A percentile compares a stretch with the other conserved stretches of the same genome.
Conservation (phyloP, 2,888 invertebrate genomes). For the Lasioglossum malachurum region DNA sequence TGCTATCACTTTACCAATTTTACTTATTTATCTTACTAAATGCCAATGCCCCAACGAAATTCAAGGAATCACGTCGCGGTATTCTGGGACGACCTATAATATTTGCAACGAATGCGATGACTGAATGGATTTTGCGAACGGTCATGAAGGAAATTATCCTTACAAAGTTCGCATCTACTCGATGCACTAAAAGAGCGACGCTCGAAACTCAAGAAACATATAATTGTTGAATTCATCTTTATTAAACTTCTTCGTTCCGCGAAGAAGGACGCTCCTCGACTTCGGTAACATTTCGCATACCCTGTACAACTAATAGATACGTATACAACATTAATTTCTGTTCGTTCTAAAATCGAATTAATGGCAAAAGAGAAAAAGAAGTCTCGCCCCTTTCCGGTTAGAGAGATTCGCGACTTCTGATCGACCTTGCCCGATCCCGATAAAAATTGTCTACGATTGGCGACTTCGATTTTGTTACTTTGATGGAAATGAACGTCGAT, state of each 20-base stretch:
- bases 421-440: background rate
- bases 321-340: background rate
- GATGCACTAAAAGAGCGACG: background rate
- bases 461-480: background rate
- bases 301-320: background rate
- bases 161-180: background rate
- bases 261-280: background rate
- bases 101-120: background rate
- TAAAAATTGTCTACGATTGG: background rate
- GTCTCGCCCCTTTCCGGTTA: background rate
- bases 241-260: background rate
- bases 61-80: background rate
- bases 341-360: background rate
- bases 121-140: background rate
- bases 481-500: slow-evolving; percentile 54
- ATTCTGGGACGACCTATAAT: background rate
- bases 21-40: background rate
- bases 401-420: background rate
- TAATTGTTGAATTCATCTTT: background rate
- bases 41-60: background rate
- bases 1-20: background rate
- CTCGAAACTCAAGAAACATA: background rate
- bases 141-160: background rate
- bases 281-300: background rate
- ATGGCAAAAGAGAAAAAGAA: background rate